phyloP scores from a whole-genome alignment of 1,140 invertebrate genomes.

The Periplaneta americana region DNA sequence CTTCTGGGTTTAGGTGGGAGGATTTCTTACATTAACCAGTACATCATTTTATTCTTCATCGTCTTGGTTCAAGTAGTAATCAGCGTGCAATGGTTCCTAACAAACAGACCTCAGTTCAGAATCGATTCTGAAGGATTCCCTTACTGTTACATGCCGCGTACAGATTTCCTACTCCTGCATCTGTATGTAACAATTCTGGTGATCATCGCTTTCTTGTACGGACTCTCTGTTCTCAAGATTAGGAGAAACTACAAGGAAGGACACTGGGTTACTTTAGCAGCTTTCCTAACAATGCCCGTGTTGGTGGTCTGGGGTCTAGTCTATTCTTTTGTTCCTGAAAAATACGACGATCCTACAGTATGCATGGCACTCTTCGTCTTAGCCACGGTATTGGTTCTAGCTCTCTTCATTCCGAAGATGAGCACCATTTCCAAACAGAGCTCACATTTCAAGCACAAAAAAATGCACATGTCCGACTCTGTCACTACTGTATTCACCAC shows the following conservation, averaged over 20 bases:
- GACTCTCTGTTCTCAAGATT: slow-evolving; percentile 32
- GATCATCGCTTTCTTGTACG: slow-evolving; percentile 30
- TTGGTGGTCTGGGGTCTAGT: slow-evolving; percentile 30
- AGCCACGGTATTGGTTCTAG: slow-evolving; percentile 29
- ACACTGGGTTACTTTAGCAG: slow-evolving; percentile 31
- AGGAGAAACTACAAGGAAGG: slow-evolving; percentile 35
- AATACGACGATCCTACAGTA: slow-evolving; percentile 28
- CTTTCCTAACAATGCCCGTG: slow-evolving; percentile 30
- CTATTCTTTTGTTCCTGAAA: slow-evolving; percentile 25
- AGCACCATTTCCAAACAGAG: slow-evolving; percentile 30
- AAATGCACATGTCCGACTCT: slow-evolving; percentile 23
- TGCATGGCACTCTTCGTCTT: slow-evolving; percentile 29
- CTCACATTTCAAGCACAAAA: slow-evolving; percentile 23
- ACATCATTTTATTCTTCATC: slow-evolving; percentile 35
- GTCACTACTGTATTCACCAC: slow-evolving; percentile 29
- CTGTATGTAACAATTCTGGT: slow-evolving; percentile 31
- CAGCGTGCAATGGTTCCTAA: slow-evolving; percentile 33
- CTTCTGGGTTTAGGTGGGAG: slow-evolving; percentile 36
- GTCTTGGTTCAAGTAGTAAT: slow-evolving; percentile 35
- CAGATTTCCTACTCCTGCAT: slow-evolving; percentile 32
- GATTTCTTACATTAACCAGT: slow-evolving; percentile 34
- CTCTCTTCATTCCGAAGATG: slow-evolving; percentile 35
- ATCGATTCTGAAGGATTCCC: slow-evolving; percentile 13
- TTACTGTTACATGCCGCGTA: slow-evolving; percentile 25
- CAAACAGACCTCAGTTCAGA: slow-evolving; percentile 4